Conservation (phyloP, 2,113 vertebrate genomes). For the Alosa alosa region DNA sequence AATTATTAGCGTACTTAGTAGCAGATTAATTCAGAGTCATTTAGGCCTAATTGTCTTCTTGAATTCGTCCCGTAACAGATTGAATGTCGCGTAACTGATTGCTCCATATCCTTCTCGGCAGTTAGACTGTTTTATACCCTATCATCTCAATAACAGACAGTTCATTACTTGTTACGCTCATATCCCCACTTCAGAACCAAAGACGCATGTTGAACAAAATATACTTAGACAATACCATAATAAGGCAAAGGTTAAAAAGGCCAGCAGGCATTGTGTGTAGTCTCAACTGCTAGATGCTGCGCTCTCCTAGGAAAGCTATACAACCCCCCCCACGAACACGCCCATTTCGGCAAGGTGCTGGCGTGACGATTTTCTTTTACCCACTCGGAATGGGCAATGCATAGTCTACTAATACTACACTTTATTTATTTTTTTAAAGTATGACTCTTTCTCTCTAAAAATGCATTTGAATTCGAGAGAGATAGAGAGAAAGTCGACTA, state of each 20-base stretch:
- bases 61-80: not conserved
- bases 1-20: not conserved
- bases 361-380: constrained; percentile 9
- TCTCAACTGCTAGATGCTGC: not conserved
- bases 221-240: not conserved
- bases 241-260: not conserved
- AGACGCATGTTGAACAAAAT: not conserved
- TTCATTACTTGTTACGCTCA: not conserved
- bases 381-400: not conserved
- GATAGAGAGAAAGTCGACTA: too few relatives aligned
- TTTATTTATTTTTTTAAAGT: not conserved
- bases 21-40: not conserved
- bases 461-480: too few relatives aligned
- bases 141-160: not conserved
- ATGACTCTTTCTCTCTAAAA: not conserved
- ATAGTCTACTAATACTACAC: not conserved
- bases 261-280: not conserved
- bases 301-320: not conserved
- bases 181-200: not conserved
- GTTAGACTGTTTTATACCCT: not conserved
- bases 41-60: not conserved
- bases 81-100: not conserved
- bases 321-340: constrained; percentile 34
- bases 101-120: not conserved
- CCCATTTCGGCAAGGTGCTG: constrained; percentile 55